Evolutionary conservation across 2,797 vertebrate genomes (phyloP).

Genomic region (Lepidocolaptes lacrymiger): DNA sequence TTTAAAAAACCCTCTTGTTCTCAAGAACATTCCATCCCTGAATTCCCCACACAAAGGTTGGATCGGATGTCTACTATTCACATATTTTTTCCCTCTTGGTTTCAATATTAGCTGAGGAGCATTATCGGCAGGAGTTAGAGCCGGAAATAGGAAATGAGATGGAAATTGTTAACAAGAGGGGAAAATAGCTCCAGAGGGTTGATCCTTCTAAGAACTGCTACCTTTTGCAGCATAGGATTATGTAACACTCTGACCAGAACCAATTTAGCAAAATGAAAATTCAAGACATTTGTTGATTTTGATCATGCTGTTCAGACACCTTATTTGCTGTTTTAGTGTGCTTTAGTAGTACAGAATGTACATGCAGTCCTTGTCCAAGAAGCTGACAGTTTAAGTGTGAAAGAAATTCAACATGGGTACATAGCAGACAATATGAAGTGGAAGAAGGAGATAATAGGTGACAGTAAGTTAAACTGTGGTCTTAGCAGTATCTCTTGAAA

Average conservation of each 20-base stretch:
- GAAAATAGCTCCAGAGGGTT: constrained; percentile 45
- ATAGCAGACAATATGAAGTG: not conserved
- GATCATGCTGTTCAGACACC: not conserved
- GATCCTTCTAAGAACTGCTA: constrained; percentile 58
- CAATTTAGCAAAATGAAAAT: not conserved
- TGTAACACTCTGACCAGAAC: not conserved
- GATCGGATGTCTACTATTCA: constrained; percentile 71
- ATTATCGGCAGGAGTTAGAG: constrained; percentile 59
- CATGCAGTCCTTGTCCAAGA: not conserved
- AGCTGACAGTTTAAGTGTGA: not conserved
- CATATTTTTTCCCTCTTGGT: constrained; percentile 58
- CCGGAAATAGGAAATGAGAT: constrained; percentile 66
- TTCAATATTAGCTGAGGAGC: constrained; percentile 57
- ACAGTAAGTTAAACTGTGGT: not conserved
- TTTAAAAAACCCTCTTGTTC: constrained; percentile 39
- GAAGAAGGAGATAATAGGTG: not conserved
- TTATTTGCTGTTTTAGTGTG: not conserved
- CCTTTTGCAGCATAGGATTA: constrained; percentile 7
- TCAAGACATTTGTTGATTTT: not conserved
- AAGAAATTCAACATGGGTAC: not conserved
- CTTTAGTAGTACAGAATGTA: not conserved
- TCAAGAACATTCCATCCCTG: constrained; percentile 64
- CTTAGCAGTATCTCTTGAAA: not conserved
- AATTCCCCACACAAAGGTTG: constrained; percentile 58
- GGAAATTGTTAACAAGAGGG: constrained; percentile 61